These are phyloP conservation scores for Tachina fera DNA, from an alignment of 2,888 invertebrate species.

Conservation along the genomic window DNA sequence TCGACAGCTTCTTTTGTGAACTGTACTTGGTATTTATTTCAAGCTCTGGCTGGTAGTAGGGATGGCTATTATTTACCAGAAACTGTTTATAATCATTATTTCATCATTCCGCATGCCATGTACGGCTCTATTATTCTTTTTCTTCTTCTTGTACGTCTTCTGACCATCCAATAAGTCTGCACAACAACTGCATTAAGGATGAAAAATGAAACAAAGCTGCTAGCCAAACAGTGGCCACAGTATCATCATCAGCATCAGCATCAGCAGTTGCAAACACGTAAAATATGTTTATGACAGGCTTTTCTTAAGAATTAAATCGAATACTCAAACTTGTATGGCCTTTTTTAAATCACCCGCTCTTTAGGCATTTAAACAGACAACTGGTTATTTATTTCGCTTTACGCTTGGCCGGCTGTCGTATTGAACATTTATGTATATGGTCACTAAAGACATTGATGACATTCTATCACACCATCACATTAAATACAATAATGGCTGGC, in stretches of 20 bases:
- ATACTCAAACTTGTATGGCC: conserved; percentile 35
- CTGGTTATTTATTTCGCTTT: conserved; percentile 3
- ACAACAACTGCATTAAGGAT: conserved; percentile 49
- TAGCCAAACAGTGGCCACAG: conserved; percentile 47
- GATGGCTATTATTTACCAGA: conserved; percentile 26
- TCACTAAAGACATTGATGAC: conserved; percentile 47
- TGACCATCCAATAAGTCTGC: conserved; percentile 58
- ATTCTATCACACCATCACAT: conserved; percentile 53
- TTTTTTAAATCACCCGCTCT: conserved; percentile 47
- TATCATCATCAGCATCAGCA: conserved; percentile 27
- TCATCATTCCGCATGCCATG: conserved; percentile 63
- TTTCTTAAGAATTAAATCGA: conserved; percentile 64
- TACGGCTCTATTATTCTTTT: conserved; percentile 46
- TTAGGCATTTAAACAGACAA: conserved; percentile 21
- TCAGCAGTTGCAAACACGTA: conserved; percentile 23
- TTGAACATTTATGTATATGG: conserved; percentile 11
- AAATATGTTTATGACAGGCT: conserved; percentile 67
- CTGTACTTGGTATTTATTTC: conserved; percentile 21
- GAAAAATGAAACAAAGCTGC: conserved; percentile 15
- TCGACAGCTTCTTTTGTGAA: conserved; percentile 2
- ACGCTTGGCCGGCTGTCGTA: background rate
- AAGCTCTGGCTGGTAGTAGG: conserved; percentile 7
- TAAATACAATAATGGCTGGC: background rate
- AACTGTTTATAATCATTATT: conserved; percentile 58
- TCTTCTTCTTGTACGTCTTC: background rate